Evolutionary conservation across 30 jellyfish, hydroid and myxozoan species (phyloP), one percentile per base, ranked within the genome.

Genomic region (Aurelia aurita complex sp. Pacific): DNA sequence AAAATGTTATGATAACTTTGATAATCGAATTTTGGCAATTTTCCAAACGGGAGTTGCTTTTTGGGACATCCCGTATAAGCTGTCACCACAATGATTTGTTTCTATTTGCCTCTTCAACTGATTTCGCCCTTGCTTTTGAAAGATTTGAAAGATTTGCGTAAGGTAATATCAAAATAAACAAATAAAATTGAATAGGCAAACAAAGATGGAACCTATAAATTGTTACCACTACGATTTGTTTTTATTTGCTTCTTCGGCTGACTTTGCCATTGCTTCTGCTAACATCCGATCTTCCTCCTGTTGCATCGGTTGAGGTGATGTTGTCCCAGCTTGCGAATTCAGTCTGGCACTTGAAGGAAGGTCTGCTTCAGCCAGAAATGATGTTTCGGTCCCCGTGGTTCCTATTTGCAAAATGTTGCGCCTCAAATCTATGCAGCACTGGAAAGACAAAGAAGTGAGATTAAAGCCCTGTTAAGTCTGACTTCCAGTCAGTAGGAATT

Each of bases 391-490:
- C 14, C 91, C 94, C 2, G 98, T 95, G 29, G 99, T 95, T 16
- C 99, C 99, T 35, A 95, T 89, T n/a, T 77, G 57, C n/a, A 95
- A 67, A 17, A 97, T 76, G 43, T 90, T 89, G 40, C 83, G 74
- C 85, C 82, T 80, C 66, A 95, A 64, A 66, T 95, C 99, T 64
- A 95, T 95, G 83, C 99, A 95, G 81, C 99, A 95, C 99, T 95
- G 46, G 34, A 87, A 77, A 5, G 81, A 32, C 19, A 34, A 12
- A 61, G 52, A 86, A 60, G 34, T 46, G 15, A 9, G 57, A 46
- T 6, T 6, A 5, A 46, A 46, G 57, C 29, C 29, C 29, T 23
- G 29, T 23, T 23, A 23, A 23, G 29, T 23, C 29, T 23, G 29
- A 23, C 29, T 23, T 23, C 29, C 29, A 23, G 29, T 23, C 29